Base-by-base conservation (phyloP, 1,140 invertebrate genomes). In the Apolygus lucorum region DNA sequence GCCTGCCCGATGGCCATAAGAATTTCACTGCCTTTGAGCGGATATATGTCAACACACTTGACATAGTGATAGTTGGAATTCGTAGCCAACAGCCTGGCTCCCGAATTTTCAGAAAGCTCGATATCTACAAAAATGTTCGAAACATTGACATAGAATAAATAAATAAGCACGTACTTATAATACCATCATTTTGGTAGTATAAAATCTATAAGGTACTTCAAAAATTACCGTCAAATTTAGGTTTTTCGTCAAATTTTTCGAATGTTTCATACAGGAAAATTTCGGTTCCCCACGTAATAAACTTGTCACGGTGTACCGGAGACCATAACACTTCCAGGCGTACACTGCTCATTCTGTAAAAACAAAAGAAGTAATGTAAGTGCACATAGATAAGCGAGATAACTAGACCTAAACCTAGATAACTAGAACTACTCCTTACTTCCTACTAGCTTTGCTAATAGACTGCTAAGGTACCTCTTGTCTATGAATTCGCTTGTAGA, bases 251-350 rank as follows among this genome's bases (percentile, higher is more conserved):
- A 80, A 71, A 87, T 84, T 76, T 84, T 84, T 25, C 84, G 75
- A 82, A 83, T 66, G 91, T 84, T 82, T 93, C 88, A 75, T 93
- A 93, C 27, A 93, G 82, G 78, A 84, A 87, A 75, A 95, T 88
- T 76, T 94, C 91, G 62, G 89, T 86, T 22, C 90, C 90, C 90
- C 91, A 93, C 29, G 90, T 88, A 67, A 95, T 86, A 76, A 93
- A 93, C 76, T 90, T 90, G 75, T 92, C 85, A 2, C 82, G 82
- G 74, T 87, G 84, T 27, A 87, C 82, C 1, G 90, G 90, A 52
- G 89, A 90, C 91, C 91, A 94, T 74, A 87, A 84, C 14, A 93
- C 84, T 74, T 93, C 91, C 67, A 88, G 78, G 77, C 85, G 84
- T 26, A 81, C 77, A 54, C 78, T 79, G 72, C 79, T 82, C 81